phyloP scores from a whole-genome alignment of 1,140 invertebrate species.

The Asbolus verrucosus region DNA sequence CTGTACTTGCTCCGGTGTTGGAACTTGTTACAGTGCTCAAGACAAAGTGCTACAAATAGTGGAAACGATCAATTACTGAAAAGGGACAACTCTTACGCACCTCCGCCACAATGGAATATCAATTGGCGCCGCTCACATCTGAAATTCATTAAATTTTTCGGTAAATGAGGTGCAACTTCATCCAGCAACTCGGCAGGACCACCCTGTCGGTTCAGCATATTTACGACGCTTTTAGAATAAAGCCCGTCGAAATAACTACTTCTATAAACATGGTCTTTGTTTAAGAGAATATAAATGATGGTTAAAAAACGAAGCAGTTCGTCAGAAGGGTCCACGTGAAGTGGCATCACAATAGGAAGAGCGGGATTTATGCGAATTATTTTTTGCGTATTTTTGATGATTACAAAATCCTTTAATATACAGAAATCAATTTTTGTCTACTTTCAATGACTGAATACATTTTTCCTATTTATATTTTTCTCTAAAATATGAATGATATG shows the following conservation, averaged over 20 bases:
- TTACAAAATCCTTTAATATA: no score
- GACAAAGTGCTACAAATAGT: conserved; percentile 38
- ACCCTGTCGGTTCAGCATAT: conserved; percentile 1
- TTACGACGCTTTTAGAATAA: conserved; percentile 12
- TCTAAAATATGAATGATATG: no score
- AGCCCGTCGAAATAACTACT: conserved; percentile 24
- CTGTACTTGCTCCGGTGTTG: conserved; percentile 7
- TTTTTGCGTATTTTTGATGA: no score
- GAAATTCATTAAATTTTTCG: conserved; percentile 34
- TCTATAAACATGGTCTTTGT: conserved; percentile 28
- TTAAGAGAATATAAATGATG: conserved; percentile 2
- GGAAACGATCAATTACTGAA: conserved; percentile 11
- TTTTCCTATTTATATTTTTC: no score
- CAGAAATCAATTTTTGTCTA: no score
- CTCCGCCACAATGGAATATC: not conserved
- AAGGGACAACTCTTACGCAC: not conserved
- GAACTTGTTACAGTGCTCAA: not conserved
- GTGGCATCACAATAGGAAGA: no score
- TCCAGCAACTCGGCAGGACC: conserved; percentile 18
- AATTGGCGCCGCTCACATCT: conserved; percentile 5
- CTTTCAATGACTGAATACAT: no score
- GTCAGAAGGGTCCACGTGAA: no score
- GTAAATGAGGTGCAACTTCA: conserved; percentile 19
- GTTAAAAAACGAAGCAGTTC: conserved; percentile 1
- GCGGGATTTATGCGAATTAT: no score